Base-by-base conservation (phyloP, 2,888 invertebrate genomes). In the Schrankia costaestrigalis region DNA sequence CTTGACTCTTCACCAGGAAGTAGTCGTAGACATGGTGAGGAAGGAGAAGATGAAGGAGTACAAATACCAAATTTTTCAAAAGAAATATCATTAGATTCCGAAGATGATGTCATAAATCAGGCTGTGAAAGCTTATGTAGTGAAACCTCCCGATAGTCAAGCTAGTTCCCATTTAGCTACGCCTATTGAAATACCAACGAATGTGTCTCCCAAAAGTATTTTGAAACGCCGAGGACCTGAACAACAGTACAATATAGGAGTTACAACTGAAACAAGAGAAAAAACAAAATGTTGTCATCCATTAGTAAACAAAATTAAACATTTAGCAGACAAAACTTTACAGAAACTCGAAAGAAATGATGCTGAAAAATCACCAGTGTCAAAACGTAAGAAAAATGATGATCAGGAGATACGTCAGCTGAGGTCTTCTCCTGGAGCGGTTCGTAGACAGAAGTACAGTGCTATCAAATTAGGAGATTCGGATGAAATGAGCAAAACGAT, bases 251-350 rank as follows among this genome's bases (percentile, higher is more conserved):
- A 53, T 18, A 78, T 84, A 36, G 80, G 79, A 24, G 69, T 83
- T 12, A 76, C 86, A 13, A 37, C 60, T 26, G 87, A 87, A 64
- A 80, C 84, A 9, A 72, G 87, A 15, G 85, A 84, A 51, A 89
- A 89, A 71, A 84, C 85, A 13, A 88, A 89, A 67, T 89, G 88
- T 56, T 90, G 91, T 65, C 90, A 90, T 62, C 90, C 91, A 14
- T 80, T 91, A 35, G 91, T 91, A 50, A 91, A 91, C 65, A 91
- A 91, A 76, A 83, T 91, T 11, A 91, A 90, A 70, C 90, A 89
- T 49, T 84, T 91, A 75, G 91, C 91, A 10, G 91, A 91, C 53
- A 90, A 90, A 68, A 80, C 91, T 56, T 68, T 90, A 71, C 82
- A 90, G 55, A 82, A 87, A 62, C 58, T 84, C 34, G 91, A 91